Evolutionary conservation across 2,888 invertebrate genomes (phyloP).

Genomic region (Lumbricus terrestris): DNA sequence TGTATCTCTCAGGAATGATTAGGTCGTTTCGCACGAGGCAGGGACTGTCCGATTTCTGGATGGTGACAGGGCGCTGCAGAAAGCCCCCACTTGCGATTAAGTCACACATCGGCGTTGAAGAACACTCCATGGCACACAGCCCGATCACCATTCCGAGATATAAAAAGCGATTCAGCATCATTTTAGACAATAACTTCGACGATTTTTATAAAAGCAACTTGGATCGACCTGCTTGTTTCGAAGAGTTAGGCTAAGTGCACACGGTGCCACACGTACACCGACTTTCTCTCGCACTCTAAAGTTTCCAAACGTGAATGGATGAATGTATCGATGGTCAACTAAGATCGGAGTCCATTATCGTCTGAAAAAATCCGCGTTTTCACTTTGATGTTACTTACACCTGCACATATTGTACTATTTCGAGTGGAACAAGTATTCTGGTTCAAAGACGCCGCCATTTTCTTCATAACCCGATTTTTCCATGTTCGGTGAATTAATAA

Average conservation of each 20-base stretch:
- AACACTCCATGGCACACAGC: not conserved
- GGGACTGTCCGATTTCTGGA: slow-evolving; percentile 36
- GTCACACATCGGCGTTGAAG: not conserved
- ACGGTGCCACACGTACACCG: too few species aligned
- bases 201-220: not conserved
- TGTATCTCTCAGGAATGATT: slow-evolving; percentile 74
- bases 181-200: not conserved
- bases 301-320: not conserved
- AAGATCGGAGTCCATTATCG: not conserved
- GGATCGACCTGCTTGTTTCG: not conserved
- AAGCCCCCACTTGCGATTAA: slow-evolving; percentile 11
- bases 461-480: not conserved
- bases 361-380: not conserved
- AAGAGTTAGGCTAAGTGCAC: not conserved
- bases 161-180: not conserved
- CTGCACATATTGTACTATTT: not conserved
- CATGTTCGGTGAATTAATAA: not conserved
- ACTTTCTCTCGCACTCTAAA: not conserved
- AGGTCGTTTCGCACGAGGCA: slow-evolving; percentile 64
- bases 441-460: slow-evolving; percentile 3
- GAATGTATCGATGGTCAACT: not conserved
- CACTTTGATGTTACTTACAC: not conserved
- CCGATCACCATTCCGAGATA: not conserved
- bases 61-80: slow-evolving; percentile 18
- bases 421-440: not conserved